Evolutionary conservation across 2,888 invertebrate species (phyloP).

Genomic region (Drosophila barbarae): DNA sequence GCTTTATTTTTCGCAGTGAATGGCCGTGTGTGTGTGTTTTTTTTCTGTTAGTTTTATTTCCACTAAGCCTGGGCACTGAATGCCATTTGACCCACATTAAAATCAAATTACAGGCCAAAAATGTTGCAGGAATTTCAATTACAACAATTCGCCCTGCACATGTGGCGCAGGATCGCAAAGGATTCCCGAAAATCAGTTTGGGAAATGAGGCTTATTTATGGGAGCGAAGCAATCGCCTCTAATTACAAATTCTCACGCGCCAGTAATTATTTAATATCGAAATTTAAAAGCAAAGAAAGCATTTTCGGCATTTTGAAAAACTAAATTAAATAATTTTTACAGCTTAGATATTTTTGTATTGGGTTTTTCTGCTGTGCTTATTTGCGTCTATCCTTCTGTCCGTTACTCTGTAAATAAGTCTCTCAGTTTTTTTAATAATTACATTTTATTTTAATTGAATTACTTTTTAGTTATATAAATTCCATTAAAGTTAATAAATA

Average conservation of each 20-base stretch:
- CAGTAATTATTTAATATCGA: not conserved
- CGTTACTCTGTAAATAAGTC: too few species aligned
- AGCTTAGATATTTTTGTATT: too few species aligned
- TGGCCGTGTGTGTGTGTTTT: not conserved
- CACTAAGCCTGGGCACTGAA: conserved; percentile 8
- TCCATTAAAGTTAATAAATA: too few species aligned
- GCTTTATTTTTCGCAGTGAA: not conserved
- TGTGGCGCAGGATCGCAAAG: conserved; percentile 5
- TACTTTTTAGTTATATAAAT: too few species aligned
- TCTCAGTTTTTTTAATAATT: too few species aligned
- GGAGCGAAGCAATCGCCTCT: conserved; percentile 19
- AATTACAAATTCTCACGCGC: conserved; percentile 20
- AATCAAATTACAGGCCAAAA: conserved; percentile 60
- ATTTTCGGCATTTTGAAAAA: not conserved
- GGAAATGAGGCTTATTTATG: conserved; percentile 26
- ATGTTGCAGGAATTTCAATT: conserved; percentile 64
- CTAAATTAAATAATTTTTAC: not conserved
- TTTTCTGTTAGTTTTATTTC: conserved; percentile 13
- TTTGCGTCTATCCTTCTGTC: too few species aligned
- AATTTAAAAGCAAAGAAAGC: not conserved
- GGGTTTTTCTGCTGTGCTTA: too few species aligned
- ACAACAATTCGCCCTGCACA: conserved; percentile 48
- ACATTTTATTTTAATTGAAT: too few species aligned
- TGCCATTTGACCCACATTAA: conserved; percentile 49
- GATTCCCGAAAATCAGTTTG: conserved; percentile 28